Evolutionary conservation across 2,113 vertebrate genomes (phyloP), one percentile per base, ranked within the genome.

Genomic region (Aldabrachelys gigantea): DNA sequence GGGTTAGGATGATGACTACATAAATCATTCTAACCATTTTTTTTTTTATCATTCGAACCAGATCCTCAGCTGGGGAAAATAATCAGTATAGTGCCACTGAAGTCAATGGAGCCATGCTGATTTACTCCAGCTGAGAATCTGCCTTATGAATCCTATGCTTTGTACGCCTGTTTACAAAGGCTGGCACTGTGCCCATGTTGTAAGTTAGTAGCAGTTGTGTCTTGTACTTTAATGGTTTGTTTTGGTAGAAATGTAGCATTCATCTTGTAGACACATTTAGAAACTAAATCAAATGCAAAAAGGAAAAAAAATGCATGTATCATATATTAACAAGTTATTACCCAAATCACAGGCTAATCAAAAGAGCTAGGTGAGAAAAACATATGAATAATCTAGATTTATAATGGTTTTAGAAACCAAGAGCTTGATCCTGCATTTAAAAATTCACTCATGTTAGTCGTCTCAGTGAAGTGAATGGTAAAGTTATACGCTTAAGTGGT

Each of bases 21-120:
- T 80, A 29, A 84, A 41, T 80, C 75, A 17, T 85, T 90, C 19
- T 27, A 4, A 76, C 35, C 11, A 54, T 19, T 72, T 27, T 75
- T 72, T 72, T 27, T 75, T 7, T 79, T 82, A 80, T 44, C 59
- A 29, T 6, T 41, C 4, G 54, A 53, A 17, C 8, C 41, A 0
- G 0, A 21, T 22, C 41, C 69, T 7, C 35, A 17, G 22, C 11
- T 3, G 5, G 8, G 2, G 1, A 76, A 56, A 92, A 24, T 3
- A 24, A 72, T 38, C n/a, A 38, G 6, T 2, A 47, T 69, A 76
- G 24, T 24, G 87, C 24, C 80, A 29, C 24, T 62, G 29, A 22
- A 87, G 82, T 85, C 11, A 11, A 27, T 75, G 14, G 10, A 87
- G 24, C 17, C 84, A 56, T 24, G 10, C 6, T 91, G 76, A 76